phyloP scores from a whole-genome alignment of 35 echinoderm and acorn worm species.

The Eucidaris tribuloides region DNA sequence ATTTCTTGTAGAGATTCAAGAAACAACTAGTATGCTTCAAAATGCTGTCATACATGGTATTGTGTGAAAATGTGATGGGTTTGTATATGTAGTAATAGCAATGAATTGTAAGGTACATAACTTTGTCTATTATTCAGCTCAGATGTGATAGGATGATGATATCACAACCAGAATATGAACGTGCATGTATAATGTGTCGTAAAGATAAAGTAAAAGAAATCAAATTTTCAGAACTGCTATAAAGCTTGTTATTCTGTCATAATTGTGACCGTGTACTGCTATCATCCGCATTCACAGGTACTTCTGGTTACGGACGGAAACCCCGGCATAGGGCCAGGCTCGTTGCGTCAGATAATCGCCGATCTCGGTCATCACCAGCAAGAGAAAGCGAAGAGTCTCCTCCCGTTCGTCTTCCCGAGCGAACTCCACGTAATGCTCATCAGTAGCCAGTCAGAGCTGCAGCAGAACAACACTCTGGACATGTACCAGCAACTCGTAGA shows the following conservation, averaged over 20 bases:
- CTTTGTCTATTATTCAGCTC: neutral
- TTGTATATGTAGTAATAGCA: too few relatives aligned
- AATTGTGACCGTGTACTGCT: too few relatives aligned
- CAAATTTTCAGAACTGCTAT: neutral
- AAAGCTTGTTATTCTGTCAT: constrained; percentile 8
- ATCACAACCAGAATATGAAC: neutral
- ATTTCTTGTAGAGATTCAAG: too few relatives aligned
- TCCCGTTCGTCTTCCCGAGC: constrained; percentile 73
- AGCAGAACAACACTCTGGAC: constrained; percentile 30
- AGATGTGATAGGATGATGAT: neutral
- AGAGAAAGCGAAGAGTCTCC: constrained; percentile 22
- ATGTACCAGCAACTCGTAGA: constrained; percentile 75
- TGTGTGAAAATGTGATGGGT: too few relatives aligned
- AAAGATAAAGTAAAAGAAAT: neutral
- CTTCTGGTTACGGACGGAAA: constrained; percentile 88
- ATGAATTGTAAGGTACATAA: neutral
- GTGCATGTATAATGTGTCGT: neutral
- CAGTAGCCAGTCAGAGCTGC: constrained; percentile 44
- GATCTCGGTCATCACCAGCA: constrained; percentile 8
- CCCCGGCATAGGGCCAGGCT: constrained; percentile 78
- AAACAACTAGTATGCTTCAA: too few relatives aligned
- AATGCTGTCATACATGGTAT: too few relatives aligned
- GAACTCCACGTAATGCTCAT: constrained; percentile 75
- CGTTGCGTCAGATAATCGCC: constrained; percentile 50
- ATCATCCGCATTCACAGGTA: too few relatives aligned